Evolutionary conservation across 2,888 invertebrate species (phyloP), one percentile per base, ranked within the genome.

Genomic region (Nemoura dubitans): DNA sequence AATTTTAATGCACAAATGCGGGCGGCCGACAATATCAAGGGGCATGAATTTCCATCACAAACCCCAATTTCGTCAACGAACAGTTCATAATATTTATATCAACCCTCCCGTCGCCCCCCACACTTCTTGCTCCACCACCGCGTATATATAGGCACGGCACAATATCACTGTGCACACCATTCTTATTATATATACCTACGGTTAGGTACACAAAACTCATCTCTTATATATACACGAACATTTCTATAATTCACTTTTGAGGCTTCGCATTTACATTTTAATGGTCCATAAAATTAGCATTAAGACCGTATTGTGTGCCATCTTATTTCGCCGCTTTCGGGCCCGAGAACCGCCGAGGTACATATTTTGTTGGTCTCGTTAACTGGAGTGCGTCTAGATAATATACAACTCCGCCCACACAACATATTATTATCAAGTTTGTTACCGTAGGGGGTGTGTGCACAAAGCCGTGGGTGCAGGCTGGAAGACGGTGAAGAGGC

Each of bases 231-330:
- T n/a, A n/a, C n/a, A n/a, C 36, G 36, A 2, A 59, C 21, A 59
- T 59, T 59, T 59, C 10, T 59, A 59, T 59, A 59, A 59, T 59
- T 59, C 59, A 21, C 59, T 59, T 10, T 21, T 59, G 59, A 7
- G 59, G 59, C 16, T 21, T 21, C 59, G 59, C 3, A 59, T 59
- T 21, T 59, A 21, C 59, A 59, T 59, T 59, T 59, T 59, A 59
- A 59, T 59, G 59, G 59, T 59, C 59, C 59, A 59, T 59, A 59
- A 59, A 59, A 59, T 59, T 59, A 59, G 59, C 59, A 59, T 59
- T 59, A 59, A 59, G 21, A 59, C 16, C 59, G 59, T 21, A 59
- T 59, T 59, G 59, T 59, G 21, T 59, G 59, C 59, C 59, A 59
- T 59, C 59, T 59, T 59, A 59, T 59, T 59, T 59, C 59, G 14